Conservation (phyloP, 2,113 vertebrate species). For the Alces alces region DNA sequence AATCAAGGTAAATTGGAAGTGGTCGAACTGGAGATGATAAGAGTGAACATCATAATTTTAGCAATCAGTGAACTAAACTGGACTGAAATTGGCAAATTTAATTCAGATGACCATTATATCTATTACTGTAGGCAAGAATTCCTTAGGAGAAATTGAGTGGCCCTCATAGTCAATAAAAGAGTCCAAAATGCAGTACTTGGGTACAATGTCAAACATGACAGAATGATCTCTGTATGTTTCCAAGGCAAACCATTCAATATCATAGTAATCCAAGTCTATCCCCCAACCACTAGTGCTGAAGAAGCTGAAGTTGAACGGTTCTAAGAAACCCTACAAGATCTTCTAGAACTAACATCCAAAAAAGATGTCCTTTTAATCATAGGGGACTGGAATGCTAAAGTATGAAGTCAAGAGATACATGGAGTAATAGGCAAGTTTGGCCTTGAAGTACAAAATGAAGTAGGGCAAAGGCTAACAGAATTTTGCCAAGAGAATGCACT, state of each 20-base stretch:
- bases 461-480: not conserved
- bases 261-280: not conserved
- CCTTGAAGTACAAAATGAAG: not conserved
- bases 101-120: not conserved
- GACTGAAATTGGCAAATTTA: not conserved
- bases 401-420: not conserved
- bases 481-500: not conserved
- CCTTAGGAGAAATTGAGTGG: not conserved
- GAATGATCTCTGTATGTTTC: not conserved
- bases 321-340: not conserved
- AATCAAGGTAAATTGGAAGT: not conserved
- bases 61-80: not conserved
- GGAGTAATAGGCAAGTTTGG: not conserved
- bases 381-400: not conserved
- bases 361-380: not conserved
- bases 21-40: not conserved
- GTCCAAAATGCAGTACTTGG: not conserved
- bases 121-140: not conserved
- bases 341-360: not conserved
- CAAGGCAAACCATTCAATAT: not conserved
- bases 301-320: not conserved
- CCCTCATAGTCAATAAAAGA: not conserved
- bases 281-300: not conserved
- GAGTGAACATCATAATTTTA: not conserved
- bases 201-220: not conserved